phyloP scores from a whole-genome alignment of 2,113 vertebrate genomes.

The Acrocephalus kingi region DNA sequence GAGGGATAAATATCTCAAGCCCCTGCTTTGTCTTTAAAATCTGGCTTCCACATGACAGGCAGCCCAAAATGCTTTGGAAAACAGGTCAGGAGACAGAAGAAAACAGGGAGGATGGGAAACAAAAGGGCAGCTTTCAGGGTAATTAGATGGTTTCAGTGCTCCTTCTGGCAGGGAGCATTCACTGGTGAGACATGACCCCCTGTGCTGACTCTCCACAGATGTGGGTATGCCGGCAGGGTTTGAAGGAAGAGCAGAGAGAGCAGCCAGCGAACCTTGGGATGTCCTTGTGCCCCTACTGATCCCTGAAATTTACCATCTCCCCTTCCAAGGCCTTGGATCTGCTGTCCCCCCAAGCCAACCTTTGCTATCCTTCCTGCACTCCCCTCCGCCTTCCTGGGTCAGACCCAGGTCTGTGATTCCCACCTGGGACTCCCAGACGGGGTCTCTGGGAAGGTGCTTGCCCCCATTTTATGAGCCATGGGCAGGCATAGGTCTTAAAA shows the following conservation, averaged over 20 bases:
- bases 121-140: slow-evolving; percentile 15
- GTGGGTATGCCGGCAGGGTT: background rate
- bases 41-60: background rate
- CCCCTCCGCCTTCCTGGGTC: background rate
- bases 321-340: background rate
- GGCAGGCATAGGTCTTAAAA: background rate
- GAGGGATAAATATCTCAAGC: background rate
- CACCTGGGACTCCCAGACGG: rapidly evolving
- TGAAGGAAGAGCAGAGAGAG: background rate
- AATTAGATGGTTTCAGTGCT: background rate
- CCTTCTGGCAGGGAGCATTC: background rate
- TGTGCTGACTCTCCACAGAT: background rate
- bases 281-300: background rate
- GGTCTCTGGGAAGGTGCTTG: background rate
- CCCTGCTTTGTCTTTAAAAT: slow-evolving; percentile 13
- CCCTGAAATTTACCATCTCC: background rate
- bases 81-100: background rate
- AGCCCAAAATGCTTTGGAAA: background rate
- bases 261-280: background rate
- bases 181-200: background rate
- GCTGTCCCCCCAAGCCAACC: background rate
- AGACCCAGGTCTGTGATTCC: background rate
- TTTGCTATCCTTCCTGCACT: background rate
- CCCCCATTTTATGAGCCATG: background rate
- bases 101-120: background rate